Percentiles rank a stretch among this genome's conserved stretches.
Conservation (phyloP, 2,797 vertebrate species). For the Coregonus sp. region DNA sequence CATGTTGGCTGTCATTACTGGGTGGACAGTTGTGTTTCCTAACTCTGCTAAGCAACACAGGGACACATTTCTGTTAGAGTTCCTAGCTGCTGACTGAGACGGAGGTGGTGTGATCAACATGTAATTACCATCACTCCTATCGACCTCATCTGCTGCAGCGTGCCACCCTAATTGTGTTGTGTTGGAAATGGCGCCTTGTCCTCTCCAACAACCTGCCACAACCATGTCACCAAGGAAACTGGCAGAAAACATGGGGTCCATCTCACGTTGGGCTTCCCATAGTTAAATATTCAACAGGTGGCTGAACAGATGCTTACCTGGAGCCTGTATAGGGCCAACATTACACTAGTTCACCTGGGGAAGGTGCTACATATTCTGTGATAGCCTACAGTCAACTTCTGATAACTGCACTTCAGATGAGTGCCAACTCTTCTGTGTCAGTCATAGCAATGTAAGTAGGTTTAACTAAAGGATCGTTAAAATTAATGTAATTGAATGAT, state of each 20-base stretch:
- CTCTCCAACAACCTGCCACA: conserved; percentile 30
- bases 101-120: conserved; percentile 54
- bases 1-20: not conserved
- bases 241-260: conserved; percentile 34
- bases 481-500: not conserved
- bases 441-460: not conserved
- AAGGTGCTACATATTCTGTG: not conserved
- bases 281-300: conserved; percentile 57
- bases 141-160: conserved; percentile 43
- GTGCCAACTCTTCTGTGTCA: not conserved
- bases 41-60: conserved; percentile 33
- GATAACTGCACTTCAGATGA: not conserved
- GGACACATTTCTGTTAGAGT: conserved; percentile 46
- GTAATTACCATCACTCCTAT: conserved; percentile 60
- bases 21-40: conserved; percentile 19
- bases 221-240: conserved; percentile 32
- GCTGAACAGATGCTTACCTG: conserved; percentile 42
- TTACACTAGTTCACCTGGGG: not conserved
- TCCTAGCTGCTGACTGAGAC: conserved; percentile 46
- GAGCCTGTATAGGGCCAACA: conserved; percentile 5
- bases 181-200: conserved; percentile 46
- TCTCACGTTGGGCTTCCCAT: conserved; percentile 31
- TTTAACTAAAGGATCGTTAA: not conserved
- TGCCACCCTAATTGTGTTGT: conserved; percentile 50
- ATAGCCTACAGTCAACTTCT: not conserved